phyloP scores from a whole-genome alignment of 2,888 invertebrate genomes.

The Lasioglossum pauxillum region DNA sequence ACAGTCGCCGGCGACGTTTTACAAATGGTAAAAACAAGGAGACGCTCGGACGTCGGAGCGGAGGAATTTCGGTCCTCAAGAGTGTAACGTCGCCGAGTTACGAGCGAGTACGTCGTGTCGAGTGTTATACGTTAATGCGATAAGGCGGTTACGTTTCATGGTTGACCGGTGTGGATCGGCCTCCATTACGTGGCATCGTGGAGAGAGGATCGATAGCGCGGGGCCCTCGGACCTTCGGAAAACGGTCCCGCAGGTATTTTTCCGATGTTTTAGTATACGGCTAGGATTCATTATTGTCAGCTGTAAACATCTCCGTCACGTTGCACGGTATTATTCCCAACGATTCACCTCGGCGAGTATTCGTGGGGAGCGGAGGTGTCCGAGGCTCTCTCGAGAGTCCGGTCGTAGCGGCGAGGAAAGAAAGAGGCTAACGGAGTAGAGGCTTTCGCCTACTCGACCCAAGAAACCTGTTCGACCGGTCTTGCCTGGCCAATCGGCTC shows the following conservation, averaged over 20 bases:
- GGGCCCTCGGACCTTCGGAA: not conserved
- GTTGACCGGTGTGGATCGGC: not conserved
- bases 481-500: slow-evolving; percentile 74
- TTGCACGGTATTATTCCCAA: slow-evolving; percentile 44
- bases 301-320: slow-evolving; percentile 55
- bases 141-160: slow-evolving; percentile 12
- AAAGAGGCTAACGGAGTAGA: slow-evolving; percentile 80
- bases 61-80: not conserved
- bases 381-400: slow-evolving; percentile 64
- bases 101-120: not conserved
- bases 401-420: slow-evolving; percentile 57
- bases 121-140: not conserved
- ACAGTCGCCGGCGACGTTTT: slow-evolving; percentile 26
- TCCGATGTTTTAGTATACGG: slow-evolving; percentile 41
- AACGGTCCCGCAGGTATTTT: slow-evolving; percentile 25
- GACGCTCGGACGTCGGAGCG: not conserved
- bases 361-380: slow-evolving; percentile 64
- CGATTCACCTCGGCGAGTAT: slow-evolving; percentile 57
- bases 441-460: slow-evolving; percentile 81
- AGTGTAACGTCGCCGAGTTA: not conserved
- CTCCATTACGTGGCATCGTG: slow-evolving; percentile 10
- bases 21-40: not conserved
- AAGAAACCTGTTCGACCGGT: slow-evolving; percentile 83
- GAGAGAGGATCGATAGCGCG: slow-evolving; percentile 28
- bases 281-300: slow-evolving; percentile 55